Conservation (phyloP, 2,797 vertebrate species). For the Loriculus beryllinus region DNA sequence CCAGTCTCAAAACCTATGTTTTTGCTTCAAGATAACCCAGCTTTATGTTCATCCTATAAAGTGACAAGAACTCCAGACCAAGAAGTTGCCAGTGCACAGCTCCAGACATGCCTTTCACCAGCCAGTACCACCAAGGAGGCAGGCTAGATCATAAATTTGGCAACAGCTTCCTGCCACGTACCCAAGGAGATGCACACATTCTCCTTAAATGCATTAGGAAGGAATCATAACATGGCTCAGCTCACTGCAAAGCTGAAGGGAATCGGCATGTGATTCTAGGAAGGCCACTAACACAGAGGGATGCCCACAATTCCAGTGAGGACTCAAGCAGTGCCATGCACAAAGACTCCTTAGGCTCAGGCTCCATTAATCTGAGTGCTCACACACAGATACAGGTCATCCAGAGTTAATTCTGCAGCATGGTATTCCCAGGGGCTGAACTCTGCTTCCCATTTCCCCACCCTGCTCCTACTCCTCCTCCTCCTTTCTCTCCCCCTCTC, state of each 20-base stretch:
- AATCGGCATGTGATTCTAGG: accelerated
- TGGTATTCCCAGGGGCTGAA: neutral
- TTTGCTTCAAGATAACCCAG: neutral
- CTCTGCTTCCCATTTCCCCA: neutral
- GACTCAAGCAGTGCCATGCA: neutral
- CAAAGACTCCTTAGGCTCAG: neutral
- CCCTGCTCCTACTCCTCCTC: neutral
- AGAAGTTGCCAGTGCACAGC: neutral
- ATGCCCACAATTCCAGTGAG: neutral
- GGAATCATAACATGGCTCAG: accelerated
- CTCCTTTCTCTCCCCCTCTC: neutral
- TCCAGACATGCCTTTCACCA: neutral
- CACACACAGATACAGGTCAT: neutral
- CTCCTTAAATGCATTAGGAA: neutral
- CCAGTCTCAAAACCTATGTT: neutral
- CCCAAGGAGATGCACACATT: neutral
- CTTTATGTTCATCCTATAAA: neutral
- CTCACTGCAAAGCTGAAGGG: neutral
- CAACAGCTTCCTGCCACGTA: constrained; percentile 20
- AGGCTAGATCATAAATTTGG: neutral
- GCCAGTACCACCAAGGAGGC: neutral
- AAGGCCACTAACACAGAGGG: neutral
- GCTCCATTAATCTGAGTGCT: neutral
- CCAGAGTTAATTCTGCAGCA: neutral
- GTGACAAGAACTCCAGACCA: neutral